Evolutionary conservation across 2,888 invertebrate genomes (phyloP), one percentile per base, ranked within the genome.

Genomic region (Tenthredo mesomela): DNA sequence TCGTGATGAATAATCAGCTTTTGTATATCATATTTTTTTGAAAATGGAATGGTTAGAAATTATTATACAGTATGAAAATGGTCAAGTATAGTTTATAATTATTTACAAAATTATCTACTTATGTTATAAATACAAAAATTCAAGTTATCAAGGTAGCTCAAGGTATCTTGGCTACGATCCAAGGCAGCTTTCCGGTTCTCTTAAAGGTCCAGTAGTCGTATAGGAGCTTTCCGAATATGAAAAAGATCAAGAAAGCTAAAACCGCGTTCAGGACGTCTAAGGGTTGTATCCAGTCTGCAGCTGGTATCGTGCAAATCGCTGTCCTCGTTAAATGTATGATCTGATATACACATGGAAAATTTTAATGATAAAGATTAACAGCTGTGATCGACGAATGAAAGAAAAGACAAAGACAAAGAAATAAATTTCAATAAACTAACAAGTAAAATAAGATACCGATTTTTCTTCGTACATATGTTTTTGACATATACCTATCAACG

Each of bases 151-250:
- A 92, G 91, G 91, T 90, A 91, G 73, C 83, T 93, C 93, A 96
- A 43, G 97, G 97, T 93, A 97, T 94, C 93, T 97, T 96, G 78
- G 96, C 95, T 2, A 97, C 97, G 87, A 98, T 95, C 97, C 97
- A 97, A 0, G 98, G 98, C 86, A 98, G 93, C 89, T 96, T 95
- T 0, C 97, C 97, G 33, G 96, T 96, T 86, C 95, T 96, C 91
- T 96, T 97, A 92, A 97, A 98, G 89, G 94, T 95, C 92, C 97
- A 97, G 94, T 97, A 98, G 93, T 98, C 97, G 90, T 97, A 98
- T 0, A 96, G 94, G 86, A 98, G 95, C 92, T 97, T 96, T 21
- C 96, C 95, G 54, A 97, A 91, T 10, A 97, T 95, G n/a, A 96
- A 92, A 1, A 97, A 88, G 87, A 97, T 96, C 84, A 97, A 93